Evolutionary conservation across 1,140 invertebrate genomes (phyloP).

Genomic region (Drosophila quadrilineata): DNA sequence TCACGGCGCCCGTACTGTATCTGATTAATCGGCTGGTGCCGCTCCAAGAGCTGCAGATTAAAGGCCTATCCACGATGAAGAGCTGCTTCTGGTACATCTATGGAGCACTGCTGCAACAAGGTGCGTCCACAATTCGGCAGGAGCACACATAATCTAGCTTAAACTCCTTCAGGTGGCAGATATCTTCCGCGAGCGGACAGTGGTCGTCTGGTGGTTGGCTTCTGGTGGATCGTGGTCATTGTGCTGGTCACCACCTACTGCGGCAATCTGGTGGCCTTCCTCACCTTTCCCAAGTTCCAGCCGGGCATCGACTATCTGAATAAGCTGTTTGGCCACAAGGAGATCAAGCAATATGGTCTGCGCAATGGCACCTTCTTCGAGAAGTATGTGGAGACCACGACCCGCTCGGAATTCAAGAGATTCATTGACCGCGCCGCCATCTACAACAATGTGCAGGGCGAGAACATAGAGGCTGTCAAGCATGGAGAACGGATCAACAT

Average conservation of each 20-base stretch:
- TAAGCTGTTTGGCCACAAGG: conserved; percentile 85
- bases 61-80: conserved; percentile 86
- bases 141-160: not conserved
- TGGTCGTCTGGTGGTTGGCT: conserved; percentile 92
- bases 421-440: conserved; percentile 81
- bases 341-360: conserved; percentile 88
- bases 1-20: conserved; percentile 91
- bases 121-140: conserved; percentile 81
- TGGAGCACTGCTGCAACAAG: conserved; percentile 94
- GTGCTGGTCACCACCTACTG: conserved; percentile 95
- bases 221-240: conserved; percentile 96
- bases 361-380: conserved; percentile 88
- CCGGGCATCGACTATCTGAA: conserved; percentile 87
- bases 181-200: conserved; percentile 91
- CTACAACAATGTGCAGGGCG: conserved; percentile 80
- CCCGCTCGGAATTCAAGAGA: conserved; percentile 68
- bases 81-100: conserved; percentile 95
- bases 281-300: conserved; percentile 95
- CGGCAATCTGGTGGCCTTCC: conserved; percentile 94
- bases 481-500: conserved; percentile 87
- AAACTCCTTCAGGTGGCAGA: conserved; percentile 87
- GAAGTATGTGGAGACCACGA: conserved; percentile 83
- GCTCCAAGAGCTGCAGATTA: conserved; percentile 85
- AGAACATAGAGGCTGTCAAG: conserved; percentile 85
- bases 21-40: conserved; percentile 88